Conservation (phyloP, 2,113 vertebrate species). For the Telmatochromis sp. region DNA sequence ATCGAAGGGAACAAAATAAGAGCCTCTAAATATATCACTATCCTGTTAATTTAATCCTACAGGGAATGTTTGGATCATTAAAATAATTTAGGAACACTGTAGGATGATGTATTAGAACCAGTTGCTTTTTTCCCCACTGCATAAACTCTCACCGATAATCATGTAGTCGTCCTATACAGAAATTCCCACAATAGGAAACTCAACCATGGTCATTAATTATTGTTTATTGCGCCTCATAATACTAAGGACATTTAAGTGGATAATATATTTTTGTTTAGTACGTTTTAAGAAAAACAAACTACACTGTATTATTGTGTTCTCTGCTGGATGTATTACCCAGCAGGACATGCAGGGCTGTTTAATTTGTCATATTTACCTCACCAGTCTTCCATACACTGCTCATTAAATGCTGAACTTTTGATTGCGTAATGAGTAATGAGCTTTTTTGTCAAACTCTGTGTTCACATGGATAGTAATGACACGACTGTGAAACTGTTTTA, state of each 20-base stretch:
- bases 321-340: not conserved
- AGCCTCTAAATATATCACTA: not conserved
- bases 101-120: not conserved
- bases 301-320: not conserved
- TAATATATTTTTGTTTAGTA: not conserved
- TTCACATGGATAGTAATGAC: not conserved
- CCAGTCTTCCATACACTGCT: not conserved
- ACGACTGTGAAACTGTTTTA: not conserved
- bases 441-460: not conserved
- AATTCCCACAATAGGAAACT: not conserved
- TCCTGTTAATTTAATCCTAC: not conserved
- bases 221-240: not conserved
- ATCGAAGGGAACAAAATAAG: not conserved
- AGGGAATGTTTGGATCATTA: not conserved
- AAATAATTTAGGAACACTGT: not conserved
- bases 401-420: not conserved
- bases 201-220: not conserved
- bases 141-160: not conserved
- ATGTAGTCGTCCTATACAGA: not conserved
- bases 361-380: not conserved
- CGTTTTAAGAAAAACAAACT: not conserved
- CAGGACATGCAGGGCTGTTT: fast-evolving
- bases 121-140: not conserved
- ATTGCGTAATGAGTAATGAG: not conserved
- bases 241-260: not conserved